phyloP scores from a whole-genome alignment of 2,888 invertebrate species.

The Drymonia ruficornis region DNA sequence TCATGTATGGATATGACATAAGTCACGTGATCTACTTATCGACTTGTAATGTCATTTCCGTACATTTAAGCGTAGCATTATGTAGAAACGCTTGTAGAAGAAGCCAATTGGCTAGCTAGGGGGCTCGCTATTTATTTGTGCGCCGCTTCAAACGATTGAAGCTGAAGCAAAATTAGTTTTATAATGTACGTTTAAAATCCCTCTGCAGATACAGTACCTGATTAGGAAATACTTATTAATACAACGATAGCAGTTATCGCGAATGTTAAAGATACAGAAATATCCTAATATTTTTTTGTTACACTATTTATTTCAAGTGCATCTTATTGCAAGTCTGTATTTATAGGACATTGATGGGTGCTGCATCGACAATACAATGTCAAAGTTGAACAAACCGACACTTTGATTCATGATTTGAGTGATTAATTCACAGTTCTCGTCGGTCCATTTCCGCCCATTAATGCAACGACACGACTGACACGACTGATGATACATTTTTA shows the following conservation, averaged over 20 bases:
- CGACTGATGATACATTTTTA: not conserved
- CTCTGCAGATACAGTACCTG: too few relatives aligned
- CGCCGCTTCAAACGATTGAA: not conserved
- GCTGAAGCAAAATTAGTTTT: not conserved
- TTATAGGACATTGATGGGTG: conserved; percentile 5
- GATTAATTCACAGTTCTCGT: conserved; percentile 28
- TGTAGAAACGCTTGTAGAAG: too few relatives aligned
- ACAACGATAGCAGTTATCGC: too few relatives aligned
- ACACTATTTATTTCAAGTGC: not conserved
- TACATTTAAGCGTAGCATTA: too few relatives aligned
- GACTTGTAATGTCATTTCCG: too few relatives aligned
- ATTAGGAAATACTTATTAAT: too few relatives aligned
- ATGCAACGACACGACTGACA: not conserved
- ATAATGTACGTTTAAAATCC: too few relatives aligned
- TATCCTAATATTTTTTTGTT: not conserved
- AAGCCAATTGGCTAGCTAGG: too few relatives aligned
- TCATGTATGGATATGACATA: too few relatives aligned
- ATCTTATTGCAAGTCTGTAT: not conserved
- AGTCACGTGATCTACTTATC: too few relatives aligned
- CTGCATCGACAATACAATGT: conserved; percentile 24
- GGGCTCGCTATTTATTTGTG: not conserved
- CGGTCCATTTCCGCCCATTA: conserved; percentile 9
- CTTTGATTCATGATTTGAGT: conserved; percentile 7
- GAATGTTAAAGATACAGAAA: too few relatives aligned
- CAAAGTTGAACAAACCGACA: conserved; percentile 42